Evolutionary conservation across 2,797 vertebrate genomes (phyloP).

Genomic region (Danio kyathit): DNA sequence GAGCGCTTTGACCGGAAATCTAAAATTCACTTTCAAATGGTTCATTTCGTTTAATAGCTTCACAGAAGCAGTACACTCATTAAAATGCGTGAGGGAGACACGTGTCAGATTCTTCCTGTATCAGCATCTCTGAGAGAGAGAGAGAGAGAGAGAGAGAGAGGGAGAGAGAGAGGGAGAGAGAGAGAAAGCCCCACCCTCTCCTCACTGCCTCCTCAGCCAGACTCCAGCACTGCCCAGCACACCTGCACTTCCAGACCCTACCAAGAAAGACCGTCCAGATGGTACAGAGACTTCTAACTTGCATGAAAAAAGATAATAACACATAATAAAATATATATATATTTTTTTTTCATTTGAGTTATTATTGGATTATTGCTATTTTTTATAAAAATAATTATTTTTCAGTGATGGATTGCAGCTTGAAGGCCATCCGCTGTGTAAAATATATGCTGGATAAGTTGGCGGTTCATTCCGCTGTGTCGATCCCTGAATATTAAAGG

Average conservation of each 20-base stretch:
- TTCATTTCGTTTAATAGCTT: constrained; percentile 81
- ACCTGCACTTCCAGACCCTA: constrained; percentile 42
- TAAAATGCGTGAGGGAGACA: constrained; percentile 72
- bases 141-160: constrained; percentile 17
- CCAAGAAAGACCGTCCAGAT: constrained; percentile 44
- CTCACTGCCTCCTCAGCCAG: constrained; percentile 50
- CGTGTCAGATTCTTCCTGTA: constrained; percentile 76
- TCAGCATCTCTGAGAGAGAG: constrained; percentile 80
- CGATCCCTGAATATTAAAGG: too few species aligned
- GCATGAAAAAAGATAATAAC: neutral
- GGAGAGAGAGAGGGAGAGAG: constrained; percentile 60
- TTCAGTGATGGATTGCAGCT: too few species aligned
- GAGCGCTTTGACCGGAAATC: constrained; percentile 81
- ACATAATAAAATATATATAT: neutral
- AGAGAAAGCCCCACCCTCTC: constrained; percentile 39
- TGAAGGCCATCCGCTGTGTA: too few species aligned
- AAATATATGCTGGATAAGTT: too few species aligned
- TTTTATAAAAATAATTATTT: too few species aligned
- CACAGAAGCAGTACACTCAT: constrained; percentile 75
- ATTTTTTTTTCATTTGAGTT: too few species aligned
- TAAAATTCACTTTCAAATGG: constrained; percentile 90
- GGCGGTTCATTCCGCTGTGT: too few species aligned
- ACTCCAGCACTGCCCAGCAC: constrained; percentile 36
- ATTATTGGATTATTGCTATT: too few species aligned
- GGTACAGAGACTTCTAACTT: constrained; percentile 17